phyloP scores from a whole-genome alignment of 2,113 vertebrate species.

The Syngnathus floridae region DNA sequence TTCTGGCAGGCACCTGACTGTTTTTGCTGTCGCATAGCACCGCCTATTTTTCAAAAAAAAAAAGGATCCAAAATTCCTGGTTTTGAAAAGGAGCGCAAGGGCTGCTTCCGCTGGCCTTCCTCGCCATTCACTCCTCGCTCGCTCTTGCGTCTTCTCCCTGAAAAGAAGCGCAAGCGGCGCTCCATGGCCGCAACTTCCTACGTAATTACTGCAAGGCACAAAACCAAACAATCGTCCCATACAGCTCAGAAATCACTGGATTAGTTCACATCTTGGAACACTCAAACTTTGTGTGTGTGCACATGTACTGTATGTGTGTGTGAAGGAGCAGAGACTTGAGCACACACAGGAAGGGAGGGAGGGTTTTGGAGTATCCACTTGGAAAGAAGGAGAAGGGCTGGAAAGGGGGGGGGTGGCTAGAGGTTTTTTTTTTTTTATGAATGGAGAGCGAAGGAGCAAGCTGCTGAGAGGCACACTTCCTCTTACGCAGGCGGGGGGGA shows the following conservation, averaged over 20 bases:
- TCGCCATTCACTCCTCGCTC: background rate
- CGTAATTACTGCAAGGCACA: constrained; percentile 72
- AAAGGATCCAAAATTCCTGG: background rate
- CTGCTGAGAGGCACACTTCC: constrained; percentile 62
- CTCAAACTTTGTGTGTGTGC: constrained; percentile 43
- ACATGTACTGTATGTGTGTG: background rate
- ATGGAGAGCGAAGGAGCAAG: constrained; percentile 49
- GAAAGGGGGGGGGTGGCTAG: constrained; percentile 39
- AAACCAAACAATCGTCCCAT: constrained; percentile 71
- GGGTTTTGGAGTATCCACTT: constrained; percentile 61
- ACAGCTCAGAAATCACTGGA: constrained; percentile 63
- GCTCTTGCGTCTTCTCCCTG: background rate
- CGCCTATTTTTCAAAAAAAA: constrained; percentile 72
- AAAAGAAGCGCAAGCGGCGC: constrained; percentile 1
- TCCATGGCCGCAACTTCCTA: constrained; percentile 68
- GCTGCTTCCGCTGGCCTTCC: background rate
- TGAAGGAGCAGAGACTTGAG: constrained; percentile 19
- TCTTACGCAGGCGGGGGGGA: constrained; percentile 57
- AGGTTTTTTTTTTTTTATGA: constrained; percentile 52
- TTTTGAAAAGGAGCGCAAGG: background rate
- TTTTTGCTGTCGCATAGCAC: constrained; percentile 74
- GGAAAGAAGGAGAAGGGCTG: constrained; percentile 21
- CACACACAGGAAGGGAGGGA: constrained; percentile 66
- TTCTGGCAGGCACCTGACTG: constrained; percentile 66
- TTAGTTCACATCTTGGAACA: constrained; percentile 73